Conservation (phyloP, 2,113 vertebrate species). For the Paradoxurus hermaphroditus region DNA sequence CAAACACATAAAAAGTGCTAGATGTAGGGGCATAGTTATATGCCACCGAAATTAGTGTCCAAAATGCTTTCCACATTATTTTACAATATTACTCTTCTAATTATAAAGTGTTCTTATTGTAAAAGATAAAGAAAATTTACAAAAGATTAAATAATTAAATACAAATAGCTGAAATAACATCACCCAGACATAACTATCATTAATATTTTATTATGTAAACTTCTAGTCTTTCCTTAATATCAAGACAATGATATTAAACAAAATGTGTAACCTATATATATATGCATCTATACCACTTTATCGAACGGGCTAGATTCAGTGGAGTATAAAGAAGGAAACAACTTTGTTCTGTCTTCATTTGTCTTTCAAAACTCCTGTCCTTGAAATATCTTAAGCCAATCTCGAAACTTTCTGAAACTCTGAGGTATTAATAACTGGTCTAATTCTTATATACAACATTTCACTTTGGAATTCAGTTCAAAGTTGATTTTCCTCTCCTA, state of each 20-base stretch:
- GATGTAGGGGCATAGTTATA: not conserved
- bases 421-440: not conserved
- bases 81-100: not conserved
- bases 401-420: not conserved
- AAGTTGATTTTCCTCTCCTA: not conserved
- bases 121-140: not conserved
- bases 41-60: not conserved
- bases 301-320: not conserved
- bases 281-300: not conserved
- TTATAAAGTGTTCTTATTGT: not conserved
- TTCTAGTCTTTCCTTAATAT: not conserved
- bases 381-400: not conserved
- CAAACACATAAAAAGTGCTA: not conserved
- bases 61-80: not conserved
- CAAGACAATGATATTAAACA: not conserved
- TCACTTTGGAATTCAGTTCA: not conserved
- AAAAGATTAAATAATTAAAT: constrained; percentile 8
- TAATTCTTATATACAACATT: not conserved
- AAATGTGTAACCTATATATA: not conserved
- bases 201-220: not conserved
- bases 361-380: not conserved
- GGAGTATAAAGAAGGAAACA: not conserved
- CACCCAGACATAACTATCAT: not conserved
- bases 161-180: constrained; percentile 6
- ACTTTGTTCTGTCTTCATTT: not conserved